Base-by-base conservation (phyloP, 2,797 vertebrate genomes). In the Coracias cyanogaster region DNA sequence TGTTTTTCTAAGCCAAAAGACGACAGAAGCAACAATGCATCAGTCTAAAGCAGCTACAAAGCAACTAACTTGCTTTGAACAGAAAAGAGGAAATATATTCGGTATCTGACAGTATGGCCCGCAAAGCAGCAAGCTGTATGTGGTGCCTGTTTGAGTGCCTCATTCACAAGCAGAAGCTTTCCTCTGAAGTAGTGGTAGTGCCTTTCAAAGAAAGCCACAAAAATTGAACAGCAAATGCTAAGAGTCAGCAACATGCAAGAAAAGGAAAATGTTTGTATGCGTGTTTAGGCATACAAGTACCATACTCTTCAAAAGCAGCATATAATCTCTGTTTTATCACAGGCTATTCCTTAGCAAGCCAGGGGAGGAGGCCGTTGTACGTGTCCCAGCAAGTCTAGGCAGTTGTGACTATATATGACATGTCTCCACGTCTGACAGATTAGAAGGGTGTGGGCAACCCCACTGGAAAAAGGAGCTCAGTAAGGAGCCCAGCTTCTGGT, bases 41-140 rank as follows among this genome's bases (percentile, higher is more conserved):
- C 52, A n/a, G 25, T 41, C 49, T 82, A 71, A 71, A 72, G 70
- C 33, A 81, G 61, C 57, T 76, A 71, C 48, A 88, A 81, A 86
- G 61, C n/a, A 86, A n/a, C 25, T 62, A 70, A 22, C 22, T 70
- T 39, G 17, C 37, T 88, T 61, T 57, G 57, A 89, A 72, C 10
- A 65, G 43, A 31, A 45, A 61, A 54, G 14, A 78, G 12, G 20
- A 81, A 72, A 76, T 41, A 39, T 0, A 71, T 60, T 37, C 31
- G 60, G 57, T 15, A 49, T 29, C 37, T 71, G 45, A 74, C 61
- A 86, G 37, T 5, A 78, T 1, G 9, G 35, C 48, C 28, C 3
- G 3, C 57, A 87, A 81, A 71, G 10, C 9, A 48, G 15, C 6
- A 9, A 16, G 21, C 0, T 2, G 16, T 29, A 35, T 2, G 25